Conservation (phyloP, 1,140 invertebrate genomes). For the Trichonephila clavata region DNA sequence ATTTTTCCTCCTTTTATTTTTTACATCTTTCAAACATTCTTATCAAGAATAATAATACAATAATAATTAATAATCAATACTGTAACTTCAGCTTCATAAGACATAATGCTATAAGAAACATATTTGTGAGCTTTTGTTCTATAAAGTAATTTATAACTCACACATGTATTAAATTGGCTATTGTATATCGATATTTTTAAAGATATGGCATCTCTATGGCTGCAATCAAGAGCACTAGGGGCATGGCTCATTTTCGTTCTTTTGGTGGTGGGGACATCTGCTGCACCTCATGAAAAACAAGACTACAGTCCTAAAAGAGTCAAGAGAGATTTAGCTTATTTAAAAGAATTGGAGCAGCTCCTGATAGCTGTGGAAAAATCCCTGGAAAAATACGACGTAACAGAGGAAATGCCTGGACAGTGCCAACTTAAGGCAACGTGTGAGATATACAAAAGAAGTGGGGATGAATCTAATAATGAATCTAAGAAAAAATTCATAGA, state of each 20-base stretch:
- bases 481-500: constrained; percentile 73
- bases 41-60: too few species aligned
- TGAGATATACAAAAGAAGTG: constrained; percentile 50
- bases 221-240: too few species aligned
- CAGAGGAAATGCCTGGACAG: neutral
- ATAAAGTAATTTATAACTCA: too few species aligned
- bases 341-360: constrained; percentile 41
- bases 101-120: too few species aligned
- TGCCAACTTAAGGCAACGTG: constrained; percentile 62
- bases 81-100: too few species aligned
- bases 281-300: neutral
- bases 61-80: too few species aligned
- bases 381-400: constrained; percentile 59
- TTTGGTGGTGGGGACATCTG: constrained; percentile 32
- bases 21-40: too few species aligned
- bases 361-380: constrained; percentile 37
- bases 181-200: too few species aligned
- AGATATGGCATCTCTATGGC: too few species aligned
- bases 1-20: too few species aligned
- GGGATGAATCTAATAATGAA: neutral
- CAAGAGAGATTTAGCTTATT: constrained; percentile 49
- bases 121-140: too few species aligned
- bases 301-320: neutral
- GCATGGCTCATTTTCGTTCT: neutral
- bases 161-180: too few species aligned